Conservation (phyloP, 2,888 invertebrate genomes). For the Microctonus aethiopoides region DNA sequence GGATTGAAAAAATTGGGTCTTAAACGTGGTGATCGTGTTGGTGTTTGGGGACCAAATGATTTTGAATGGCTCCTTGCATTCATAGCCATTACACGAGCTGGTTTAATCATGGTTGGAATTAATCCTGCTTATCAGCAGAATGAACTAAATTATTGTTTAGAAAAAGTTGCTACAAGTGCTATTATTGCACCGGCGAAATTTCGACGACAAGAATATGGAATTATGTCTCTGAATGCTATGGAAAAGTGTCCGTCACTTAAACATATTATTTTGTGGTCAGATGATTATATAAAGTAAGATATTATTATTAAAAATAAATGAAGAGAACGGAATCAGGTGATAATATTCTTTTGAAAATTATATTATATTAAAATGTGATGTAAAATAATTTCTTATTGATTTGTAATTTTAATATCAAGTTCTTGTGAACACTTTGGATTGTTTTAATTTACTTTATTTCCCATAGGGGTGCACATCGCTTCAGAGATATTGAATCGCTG, state of each 20-base stretch:
- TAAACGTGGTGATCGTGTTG: slow-evolving; percentile 78
- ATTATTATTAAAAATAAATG: neutral
- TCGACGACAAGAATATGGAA: slow-evolving; percentile 76
- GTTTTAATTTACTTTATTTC: neutral
- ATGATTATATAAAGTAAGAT: slow-evolving; percentile 54
- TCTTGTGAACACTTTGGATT: neutral
- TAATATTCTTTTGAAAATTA: no score
- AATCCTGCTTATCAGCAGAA: slow-evolving; percentile 79
- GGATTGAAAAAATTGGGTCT: slow-evolving; percentile 79
- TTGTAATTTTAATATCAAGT: neutral
- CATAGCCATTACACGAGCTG: slow-evolving; percentile 78
- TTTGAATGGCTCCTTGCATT: slow-evolving; percentile 81
- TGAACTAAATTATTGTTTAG: slow-evolving; percentile 79
- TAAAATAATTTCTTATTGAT: neutral
- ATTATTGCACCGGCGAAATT: slow-evolving; percentile 74
- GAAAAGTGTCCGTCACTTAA: slow-evolving; percentile 73
- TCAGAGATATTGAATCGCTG: slow-evolving; percentile 65
- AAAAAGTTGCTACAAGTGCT: slow-evolving; percentile 77
- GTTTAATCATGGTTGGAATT: slow-evolving; percentile 79
- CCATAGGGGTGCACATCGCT: slow-evolving; percentile 66
- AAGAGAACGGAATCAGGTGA: no score
- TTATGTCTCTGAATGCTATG: slow-evolving; percentile 68
- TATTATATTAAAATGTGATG: no score
- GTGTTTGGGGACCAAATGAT: slow-evolving; percentile 83
- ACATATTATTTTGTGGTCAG: slow-evolving; percentile 54